Evolutionary conservation across 2,797 vertebrate species (phyloP), one percentile per base, ranked within the genome.

Genomic region (Tapirus indicus): DNA sequence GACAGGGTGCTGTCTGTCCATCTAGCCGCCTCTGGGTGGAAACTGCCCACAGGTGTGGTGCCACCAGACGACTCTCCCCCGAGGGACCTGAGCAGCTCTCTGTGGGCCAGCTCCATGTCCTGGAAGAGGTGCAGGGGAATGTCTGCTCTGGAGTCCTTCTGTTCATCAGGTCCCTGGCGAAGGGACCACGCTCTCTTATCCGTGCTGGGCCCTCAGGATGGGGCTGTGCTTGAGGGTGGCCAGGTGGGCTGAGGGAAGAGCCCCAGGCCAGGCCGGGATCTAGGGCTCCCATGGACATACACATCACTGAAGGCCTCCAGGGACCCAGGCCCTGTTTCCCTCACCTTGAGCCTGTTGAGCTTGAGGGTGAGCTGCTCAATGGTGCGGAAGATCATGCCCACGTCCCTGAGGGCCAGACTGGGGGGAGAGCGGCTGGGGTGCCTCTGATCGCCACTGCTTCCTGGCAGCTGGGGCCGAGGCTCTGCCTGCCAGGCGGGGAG

Each of bases 361-460:
- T 99, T 99, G 79, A 96, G 68, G 0, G 97, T 98, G 25, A 99
- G 98, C 94, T 98, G 98, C 56, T 98, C 98, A 0, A 99, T 98
- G 83, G 98, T 98, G 29, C 14, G 96, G 94, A 99, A 99, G 98
- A 99, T 98, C 38, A 93, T 47, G 58, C 98, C 98, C 7, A 98
- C 44, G 1, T 99, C 98, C 21, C 58, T 93, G 69, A 92, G 68
- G 35, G 90, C 94, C 85, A 98, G 94, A 60, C 94, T 3, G 0
- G 97, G 88, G 3, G 83, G 32, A 0, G 90, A 56, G 27, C 12
- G 6, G 87, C 96, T 44, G 13, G 86, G 60, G 60, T 2, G 32
- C n/a, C 88, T 78, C 2, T 41, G 86, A 14, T 87, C 83, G 44
- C 64, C 78, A 5, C 0, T 5, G 78, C 56, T 44, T 54, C 23